Base-by-base conservation (phyloP, 2,113 vertebrate species). In the Cephalopterus ornatus region DNA sequence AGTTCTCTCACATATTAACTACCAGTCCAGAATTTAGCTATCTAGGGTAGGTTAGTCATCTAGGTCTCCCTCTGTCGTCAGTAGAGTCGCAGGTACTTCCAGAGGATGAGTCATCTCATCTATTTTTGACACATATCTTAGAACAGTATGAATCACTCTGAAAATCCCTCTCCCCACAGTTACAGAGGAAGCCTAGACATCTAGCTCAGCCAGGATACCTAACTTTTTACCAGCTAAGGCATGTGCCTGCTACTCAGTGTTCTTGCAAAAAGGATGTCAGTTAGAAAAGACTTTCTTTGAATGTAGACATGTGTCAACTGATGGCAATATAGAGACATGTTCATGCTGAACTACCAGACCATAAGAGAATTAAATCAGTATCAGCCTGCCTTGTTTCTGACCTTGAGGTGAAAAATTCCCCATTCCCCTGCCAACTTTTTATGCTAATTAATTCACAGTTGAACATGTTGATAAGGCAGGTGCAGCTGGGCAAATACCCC, bases 1-100 rank as follows among this genome's bases (percentile, higher is more conserved):
- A 92, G 52, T n/a, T 63, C 39, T 80, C 73, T 71, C 50, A 80
- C 13, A 2, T 56, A 42, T 58, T 58, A 65, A 62, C 76, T 80
- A 86, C 65, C 56, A 96, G 55, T 50, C 59, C 65, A 84, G 85
- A 93, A 86, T 70, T 22, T 11, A 86, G 76, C 91, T 95, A 75
- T 92, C 72, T 92, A 77, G 49, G 56, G 39, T 95, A 95, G 77
- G 61, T 96, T 93, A 97, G 76, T 92, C 92, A 95, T 93, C 79
- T 93, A 96, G 93, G 93, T 96, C 94, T 96, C 93, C 95, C 93
- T 96, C 92, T 91, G 84, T 46, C 47, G 21, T 94, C 93, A 96
- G 65, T 19, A 47, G 76, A 93, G 91, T 91, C 89, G 86, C 96
- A 96, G 94, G 94, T 93, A 97, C 95, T 91, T 95, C 88, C 88